A percentile compares a stretch with the other conserved stretches of the same genome.
Evolutionary conservation across 23 tunicate genomes (phyloP).

Genomic region (Diplosoma virens): DNA sequence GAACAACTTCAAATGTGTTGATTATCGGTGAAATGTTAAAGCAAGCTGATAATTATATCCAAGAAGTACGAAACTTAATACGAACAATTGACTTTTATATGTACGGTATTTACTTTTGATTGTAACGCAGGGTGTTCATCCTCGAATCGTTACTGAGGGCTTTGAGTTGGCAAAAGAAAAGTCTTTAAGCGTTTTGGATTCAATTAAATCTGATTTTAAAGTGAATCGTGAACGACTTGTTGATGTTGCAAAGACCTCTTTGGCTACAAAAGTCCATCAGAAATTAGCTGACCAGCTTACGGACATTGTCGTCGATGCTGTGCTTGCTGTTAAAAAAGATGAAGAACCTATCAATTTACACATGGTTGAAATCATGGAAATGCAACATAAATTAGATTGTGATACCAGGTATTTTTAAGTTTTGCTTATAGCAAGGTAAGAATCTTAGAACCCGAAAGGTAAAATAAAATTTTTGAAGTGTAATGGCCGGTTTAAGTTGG

Average conservation of each 20-base stretch:
- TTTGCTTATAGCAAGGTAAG: too few species aligned
- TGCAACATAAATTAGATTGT: slow-evolving; percentile 88
- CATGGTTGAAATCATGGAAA: slow-evolving; percentile 99
- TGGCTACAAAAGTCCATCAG: slow-evolving; percentile 88
- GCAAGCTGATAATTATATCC: slow-evolving; percentile 88
- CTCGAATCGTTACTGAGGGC: slow-evolving; percentile 93
- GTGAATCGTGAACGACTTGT: slow-evolving; percentile 66
- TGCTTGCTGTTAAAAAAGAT: slow-evolving; percentile 70
- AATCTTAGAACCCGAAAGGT: too few species aligned
- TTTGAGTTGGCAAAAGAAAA: slow-evolving; percentile 89
- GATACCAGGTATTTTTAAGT: slow-evolving; percentile 79
- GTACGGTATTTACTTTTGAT: background rate
- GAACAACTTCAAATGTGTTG: slow-evolving; percentile 90
- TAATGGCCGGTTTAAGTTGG: too few species aligned
- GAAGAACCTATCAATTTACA: slow-evolving; percentile 92
- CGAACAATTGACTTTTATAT: too few species aligned
- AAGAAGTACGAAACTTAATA: slow-evolving; percentile 69
- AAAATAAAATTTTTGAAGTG: too few species aligned
- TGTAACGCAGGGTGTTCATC: slow-evolving; percentile 83
- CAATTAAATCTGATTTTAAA: slow-evolving; percentile 54
- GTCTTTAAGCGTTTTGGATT: slow-evolving; percentile 71
- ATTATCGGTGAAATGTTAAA: slow-evolving; percentile 94
- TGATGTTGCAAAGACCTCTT: slow-evolving; percentile 84
- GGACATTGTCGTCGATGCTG: slow-evolving; percentile 94
- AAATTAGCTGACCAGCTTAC: slow-evolving; percentile 88